Conservation (phyloP, 2,888 invertebrate genomes). For the Eutolmus rufibarbis region DNA sequence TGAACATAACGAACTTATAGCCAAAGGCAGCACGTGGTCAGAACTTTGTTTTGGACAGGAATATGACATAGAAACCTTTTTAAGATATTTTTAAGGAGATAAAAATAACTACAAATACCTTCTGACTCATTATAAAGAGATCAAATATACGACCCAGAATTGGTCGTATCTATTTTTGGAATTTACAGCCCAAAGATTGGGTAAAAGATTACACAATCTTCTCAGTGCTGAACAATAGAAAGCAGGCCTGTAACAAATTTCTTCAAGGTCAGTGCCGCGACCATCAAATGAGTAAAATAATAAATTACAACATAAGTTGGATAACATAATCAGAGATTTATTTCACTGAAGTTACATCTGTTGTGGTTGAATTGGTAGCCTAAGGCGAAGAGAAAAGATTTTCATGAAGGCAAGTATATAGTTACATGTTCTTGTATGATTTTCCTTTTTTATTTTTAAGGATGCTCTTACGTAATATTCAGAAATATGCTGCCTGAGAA, state of each 20-base stretch:
- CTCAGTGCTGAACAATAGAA: not conserved
- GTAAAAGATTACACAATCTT: not conserved
- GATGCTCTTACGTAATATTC: too few relatives aligned
- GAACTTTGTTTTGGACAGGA: not conserved
- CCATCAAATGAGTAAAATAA: not conserved
- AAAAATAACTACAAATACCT: not conserved
- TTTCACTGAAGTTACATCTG: too few relatives aligned
- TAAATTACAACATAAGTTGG: not conserved
- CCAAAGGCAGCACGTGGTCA: not conserved
- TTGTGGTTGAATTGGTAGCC: too few relatives aligned
- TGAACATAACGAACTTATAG: not conserved
- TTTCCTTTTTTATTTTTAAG: too few relatives aligned
- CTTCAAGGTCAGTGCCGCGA: not conserved
- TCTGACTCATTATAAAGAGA: not conserved
- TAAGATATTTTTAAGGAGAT: not conserved
- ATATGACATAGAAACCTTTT: not conserved
- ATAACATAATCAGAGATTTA: not conserved
- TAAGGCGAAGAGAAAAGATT: too few relatives aligned
- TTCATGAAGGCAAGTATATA: too few relatives aligned
- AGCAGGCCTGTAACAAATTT: not conserved
- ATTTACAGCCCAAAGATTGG: not conserved
- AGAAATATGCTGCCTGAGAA: too few relatives aligned
- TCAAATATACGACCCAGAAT: not conserved
- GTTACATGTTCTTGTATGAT: too few relatives aligned
- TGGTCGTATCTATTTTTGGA: not conserved